phyloP scores from a whole-genome alignment of 1,140 invertebrate genomes.

The Drosophila bipectinata region DNA sequence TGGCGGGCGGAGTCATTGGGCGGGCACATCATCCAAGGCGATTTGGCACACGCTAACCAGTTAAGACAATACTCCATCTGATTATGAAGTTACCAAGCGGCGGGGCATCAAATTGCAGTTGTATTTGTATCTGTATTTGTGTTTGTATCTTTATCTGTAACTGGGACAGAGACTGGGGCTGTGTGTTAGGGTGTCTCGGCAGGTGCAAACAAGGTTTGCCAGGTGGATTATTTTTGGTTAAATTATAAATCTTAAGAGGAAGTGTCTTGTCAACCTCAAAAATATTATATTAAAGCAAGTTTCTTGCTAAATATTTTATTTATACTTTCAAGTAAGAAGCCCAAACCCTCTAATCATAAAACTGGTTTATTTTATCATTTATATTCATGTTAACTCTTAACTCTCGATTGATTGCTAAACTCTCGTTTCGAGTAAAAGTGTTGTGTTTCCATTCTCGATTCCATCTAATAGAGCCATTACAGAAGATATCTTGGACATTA shows the following conservation, averaged over 20 bases:
- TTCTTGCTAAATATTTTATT: too few species aligned
- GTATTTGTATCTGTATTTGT: constrained; percentile 25
- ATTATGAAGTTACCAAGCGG: constrained; percentile 51
- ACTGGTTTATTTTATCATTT: not conserved
- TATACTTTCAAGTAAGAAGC: too few species aligned
- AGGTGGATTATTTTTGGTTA: constrained; percentile 25
- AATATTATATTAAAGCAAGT: constrained; percentile 3
- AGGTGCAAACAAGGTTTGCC: constrained; percentile 37
- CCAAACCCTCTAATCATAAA: not conserved
- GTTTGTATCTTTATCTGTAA: constrained; percentile 35
- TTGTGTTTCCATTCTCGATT: constrained; percentile 51
- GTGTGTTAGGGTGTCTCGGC: constrained; percentile 76
- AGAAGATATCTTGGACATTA: constrained; percentile 21
- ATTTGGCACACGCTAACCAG: constrained; percentile 58
- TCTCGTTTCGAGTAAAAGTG: constrained; percentile 65
- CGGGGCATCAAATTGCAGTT: constrained; percentile 55
- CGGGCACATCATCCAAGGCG: constrained; percentile 49
- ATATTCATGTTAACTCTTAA: constrained; percentile 1
- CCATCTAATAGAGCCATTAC: constrained; percentile 47
- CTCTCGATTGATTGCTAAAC: constrained; percentile 65
- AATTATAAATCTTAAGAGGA: constrained; percentile 29
- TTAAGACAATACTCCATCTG: constrained; percentile 56
- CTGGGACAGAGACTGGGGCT: constrained; percentile 43
- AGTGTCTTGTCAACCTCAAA: constrained; percentile 10
- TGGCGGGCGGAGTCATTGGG: constrained; percentile 46